Percentiles rank a stretch among this genome's conserved stretches.
phyloP scores from a whole-genome alignment of 2,113 vertebrate species.

The Brachionichthys hirsutus region DNA sequence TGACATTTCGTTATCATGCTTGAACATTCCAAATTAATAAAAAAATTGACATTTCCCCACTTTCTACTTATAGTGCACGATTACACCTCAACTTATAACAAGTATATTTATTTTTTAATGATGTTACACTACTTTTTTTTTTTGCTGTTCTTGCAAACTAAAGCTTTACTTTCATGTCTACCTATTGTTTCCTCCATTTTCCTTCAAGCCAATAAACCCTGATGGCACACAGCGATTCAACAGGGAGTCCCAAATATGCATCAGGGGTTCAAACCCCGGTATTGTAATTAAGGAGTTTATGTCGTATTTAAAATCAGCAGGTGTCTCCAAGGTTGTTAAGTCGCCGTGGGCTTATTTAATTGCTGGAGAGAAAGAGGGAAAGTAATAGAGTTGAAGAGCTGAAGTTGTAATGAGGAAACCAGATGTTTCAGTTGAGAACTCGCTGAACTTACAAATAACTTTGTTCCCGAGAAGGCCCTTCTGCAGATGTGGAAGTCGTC shows the following conservation, averaged over 20 bases:
- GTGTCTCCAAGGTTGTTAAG: conserved; percentile 51
- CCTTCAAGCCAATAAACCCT: conserved; percentile 17
- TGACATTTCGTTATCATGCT: too few relatives aligned
- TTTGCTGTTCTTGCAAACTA: too few relatives aligned
- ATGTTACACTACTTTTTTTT: too few relatives aligned
- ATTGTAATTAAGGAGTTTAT: conserved; percentile 43
- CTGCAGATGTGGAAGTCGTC: too few relatives aligned
- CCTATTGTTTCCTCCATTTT: too few relatives aligned
- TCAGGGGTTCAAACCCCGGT: conserved; percentile 15
- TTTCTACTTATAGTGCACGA: too few relatives aligned
- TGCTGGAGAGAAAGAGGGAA: conserved; percentile 21
- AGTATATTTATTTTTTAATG: too few relatives aligned
- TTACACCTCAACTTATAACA: too few relatives aligned
- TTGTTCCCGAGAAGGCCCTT: neutral
- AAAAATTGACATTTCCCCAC: too few relatives aligned
- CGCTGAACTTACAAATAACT: conserved; percentile 19
- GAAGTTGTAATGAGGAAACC: conserved; percentile 47
- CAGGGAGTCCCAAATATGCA: neutral
- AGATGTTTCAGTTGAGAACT: conserved; percentile 39
- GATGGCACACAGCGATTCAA: conserved; percentile 28
- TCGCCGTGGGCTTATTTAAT: conserved; percentile 44
- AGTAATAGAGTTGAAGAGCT: conserved; percentile 8
- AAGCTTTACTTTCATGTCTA: too few relatives aligned
- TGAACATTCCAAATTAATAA: too few relatives aligned
- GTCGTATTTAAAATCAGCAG: conserved; percentile 45